These are phyloP conservation scores for Onthophagus sagittarius DNA, from an alignment of 2,888 invertebrate species.

Conservation along the genomic window DNA sequence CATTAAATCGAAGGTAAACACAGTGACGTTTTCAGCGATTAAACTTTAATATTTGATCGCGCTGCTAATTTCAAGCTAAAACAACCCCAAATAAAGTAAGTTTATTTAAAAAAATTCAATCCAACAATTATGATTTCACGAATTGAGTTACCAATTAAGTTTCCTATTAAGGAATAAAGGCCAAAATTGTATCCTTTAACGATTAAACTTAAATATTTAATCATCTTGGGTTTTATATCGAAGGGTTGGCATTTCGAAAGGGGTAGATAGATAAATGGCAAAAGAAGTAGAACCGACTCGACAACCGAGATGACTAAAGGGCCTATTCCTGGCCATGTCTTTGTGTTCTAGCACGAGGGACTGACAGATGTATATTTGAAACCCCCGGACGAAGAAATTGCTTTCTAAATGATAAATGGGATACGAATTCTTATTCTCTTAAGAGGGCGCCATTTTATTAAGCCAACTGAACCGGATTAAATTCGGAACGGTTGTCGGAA, in stretches of 20 bases:
- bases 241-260: background rate
- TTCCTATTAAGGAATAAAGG: too few species aligned
- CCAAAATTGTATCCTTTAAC: too few species aligned
- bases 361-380: slow-evolving; percentile 13
- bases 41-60: background rate
- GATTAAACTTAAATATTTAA: background rate
- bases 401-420: slow-evolving; percentile 11
- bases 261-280: background rate
- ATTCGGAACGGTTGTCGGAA: background rate
- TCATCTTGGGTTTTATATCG: background rate
- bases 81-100: too few species aligned
- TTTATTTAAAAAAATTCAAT: too few species aligned
- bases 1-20: background rate
- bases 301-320: background rate
- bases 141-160: too few species aligned
- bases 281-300: background rate
- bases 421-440: slow-evolving; percentile 11
- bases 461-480: background rate
- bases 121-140: too few species aligned
- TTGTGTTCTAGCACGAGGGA: background rate
- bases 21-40: background rate
- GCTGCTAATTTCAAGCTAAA: background rate
- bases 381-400: slow-evolving; percentile 11
- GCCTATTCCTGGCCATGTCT: background rate
- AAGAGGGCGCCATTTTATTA: slow-evolving; percentile 8